A percentile compares a stretch with the other conserved stretches of the same genome.
phyloP scores from a whole-genome alignment of 2,113 vertebrate genomes.

The Gymnarchus niloticus region DNA sequence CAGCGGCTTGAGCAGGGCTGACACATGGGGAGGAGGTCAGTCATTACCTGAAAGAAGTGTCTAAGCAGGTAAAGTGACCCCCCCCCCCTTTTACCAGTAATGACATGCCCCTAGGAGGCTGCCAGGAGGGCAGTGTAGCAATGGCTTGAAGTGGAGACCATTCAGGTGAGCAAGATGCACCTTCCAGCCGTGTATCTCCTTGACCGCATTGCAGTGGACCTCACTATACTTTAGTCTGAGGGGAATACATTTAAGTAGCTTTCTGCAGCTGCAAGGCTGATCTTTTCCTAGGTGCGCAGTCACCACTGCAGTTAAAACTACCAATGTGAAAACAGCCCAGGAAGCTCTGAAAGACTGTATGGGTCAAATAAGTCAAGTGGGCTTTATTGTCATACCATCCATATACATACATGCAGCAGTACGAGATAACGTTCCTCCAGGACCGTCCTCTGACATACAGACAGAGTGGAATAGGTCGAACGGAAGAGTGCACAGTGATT shows the following conservation, averaged over 20 bases:
- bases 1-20: too few species aligned
- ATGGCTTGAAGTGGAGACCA: neutral
- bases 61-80: neutral
- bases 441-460: too few species aligned
- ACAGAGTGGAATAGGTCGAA: too few species aligned
- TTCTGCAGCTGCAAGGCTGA: neutral
- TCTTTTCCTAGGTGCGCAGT: neutral
- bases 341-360: slow-evolving; percentile 36
- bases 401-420: too few species aligned
- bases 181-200: neutral
- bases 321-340: neutral
- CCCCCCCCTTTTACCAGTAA: neutral
- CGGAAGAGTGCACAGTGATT: too few species aligned
- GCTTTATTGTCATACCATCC: too few species aligned
- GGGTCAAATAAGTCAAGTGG: slow-evolving; percentile 39
- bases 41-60: neutral
- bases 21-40: neutral
- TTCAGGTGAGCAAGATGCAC: neutral
- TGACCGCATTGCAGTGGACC: neutral
- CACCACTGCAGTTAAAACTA: neutral
- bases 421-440: too few species aligned
- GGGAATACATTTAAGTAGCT: neutral
- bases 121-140: neutral
- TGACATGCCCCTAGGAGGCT: neutral
- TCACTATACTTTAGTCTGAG: neutral